Percentiles rank a stretch among this genome's conserved stretches.
These are phyloP conservation scores for Haplotaxodon microlepis DNA, from an alignment of 2,113 vertebrate species.

Conservation along the genomic window DNA sequence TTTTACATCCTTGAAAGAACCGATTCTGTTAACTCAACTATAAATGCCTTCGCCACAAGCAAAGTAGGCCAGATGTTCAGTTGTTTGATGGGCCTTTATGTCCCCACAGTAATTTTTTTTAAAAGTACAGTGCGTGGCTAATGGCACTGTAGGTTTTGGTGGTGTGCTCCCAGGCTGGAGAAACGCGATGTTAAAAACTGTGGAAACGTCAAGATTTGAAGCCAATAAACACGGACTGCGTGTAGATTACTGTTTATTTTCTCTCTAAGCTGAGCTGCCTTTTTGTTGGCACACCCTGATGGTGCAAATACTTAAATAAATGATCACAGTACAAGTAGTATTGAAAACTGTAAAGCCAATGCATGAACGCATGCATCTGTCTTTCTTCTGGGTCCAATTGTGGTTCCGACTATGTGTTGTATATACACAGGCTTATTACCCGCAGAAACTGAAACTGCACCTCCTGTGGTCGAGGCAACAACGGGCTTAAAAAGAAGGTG, in stretches of 20 bases:
- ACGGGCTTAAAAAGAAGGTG: neutral
- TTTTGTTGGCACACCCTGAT: neutral
- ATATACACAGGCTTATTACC: neutral
- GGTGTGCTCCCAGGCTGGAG: neutral
- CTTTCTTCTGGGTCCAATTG: neutral
- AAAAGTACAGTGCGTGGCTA: neutral
- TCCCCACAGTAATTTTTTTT: neutral
- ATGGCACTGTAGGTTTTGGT: neutral
- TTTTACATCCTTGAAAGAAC: neutral
- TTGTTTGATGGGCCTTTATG: neutral
- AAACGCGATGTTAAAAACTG: neutral
- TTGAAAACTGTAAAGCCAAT: neutral
- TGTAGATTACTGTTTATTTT: neutral
- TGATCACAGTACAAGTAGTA: neutral
- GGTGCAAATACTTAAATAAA: neutral
- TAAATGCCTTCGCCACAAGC: neutral
- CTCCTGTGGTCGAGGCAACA: neutral
- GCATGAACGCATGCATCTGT: neutral
- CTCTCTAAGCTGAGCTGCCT: neutral
- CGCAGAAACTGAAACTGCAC: neutral
- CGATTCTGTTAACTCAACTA: neutral
- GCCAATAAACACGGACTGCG: neutral
- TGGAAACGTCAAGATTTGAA: neutral
- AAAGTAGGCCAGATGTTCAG: neutral
- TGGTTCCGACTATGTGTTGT: neutral